Evolutionary conservation across 2,797 vertebrate genomes (phyloP).

Genomic region (Channallabes apus): DNA sequence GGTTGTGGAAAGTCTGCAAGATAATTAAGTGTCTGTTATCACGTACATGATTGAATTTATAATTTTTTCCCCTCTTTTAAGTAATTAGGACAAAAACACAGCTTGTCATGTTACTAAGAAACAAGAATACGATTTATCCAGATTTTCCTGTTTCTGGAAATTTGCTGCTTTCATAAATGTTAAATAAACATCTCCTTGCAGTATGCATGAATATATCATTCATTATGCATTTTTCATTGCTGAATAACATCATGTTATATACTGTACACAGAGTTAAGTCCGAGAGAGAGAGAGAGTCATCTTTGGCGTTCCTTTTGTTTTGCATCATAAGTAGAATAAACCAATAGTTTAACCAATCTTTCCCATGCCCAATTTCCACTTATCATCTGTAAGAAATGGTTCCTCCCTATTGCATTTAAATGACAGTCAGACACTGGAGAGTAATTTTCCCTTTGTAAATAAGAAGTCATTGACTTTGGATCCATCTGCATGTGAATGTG

Average conservation of each 20-base stretch:
- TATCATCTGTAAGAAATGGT: slow-evolving; percentile 11
- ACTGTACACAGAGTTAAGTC: neutral
- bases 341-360: neutral
- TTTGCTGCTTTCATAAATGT: neutral
- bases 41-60: no score
- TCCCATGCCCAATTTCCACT: slow-evolving; percentile 21
- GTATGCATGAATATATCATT: neutral
- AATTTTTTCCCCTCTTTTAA: no score
- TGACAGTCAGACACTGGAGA: slow-evolving; percentile 2
- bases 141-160: neutral
- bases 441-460: slow-evolving; percentile 41
- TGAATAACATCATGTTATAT: neutral
- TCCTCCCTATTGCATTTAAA: slow-evolving; percentile 21
- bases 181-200: neutral
- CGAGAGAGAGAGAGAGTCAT: neutral
- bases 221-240: neutral
- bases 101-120: neutral
- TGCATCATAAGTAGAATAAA: neutral
- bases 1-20: neutral
- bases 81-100: neutral
- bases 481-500: slow-evolving; percentile 23
- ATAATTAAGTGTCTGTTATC: neutral
- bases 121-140: neutral
- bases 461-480: slow-evolving; percentile 3
- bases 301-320: neutral